phyloP scores from a whole-genome alignment of 1,140 invertebrate genomes.

The Leucophenga varia region DNA sequence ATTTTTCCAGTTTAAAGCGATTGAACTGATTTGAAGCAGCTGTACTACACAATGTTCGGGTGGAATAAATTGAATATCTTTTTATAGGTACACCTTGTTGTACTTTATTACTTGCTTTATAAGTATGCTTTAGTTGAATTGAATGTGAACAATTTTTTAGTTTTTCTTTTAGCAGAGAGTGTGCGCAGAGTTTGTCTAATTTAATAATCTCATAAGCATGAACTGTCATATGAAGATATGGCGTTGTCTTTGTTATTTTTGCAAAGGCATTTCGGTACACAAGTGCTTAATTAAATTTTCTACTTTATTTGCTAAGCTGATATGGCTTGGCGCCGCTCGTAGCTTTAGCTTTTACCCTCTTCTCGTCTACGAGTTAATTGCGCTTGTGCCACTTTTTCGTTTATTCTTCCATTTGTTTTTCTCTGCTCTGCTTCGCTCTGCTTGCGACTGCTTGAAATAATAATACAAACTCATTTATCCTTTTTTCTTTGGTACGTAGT shows the following conservation, averaged over 20 bases:
- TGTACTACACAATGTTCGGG: too few species aligned
- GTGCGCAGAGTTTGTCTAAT: neutral
- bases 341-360: neutral
- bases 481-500: constrained; percentile 28
- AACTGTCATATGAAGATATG: neutral
- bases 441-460: constrained; percentile 23
- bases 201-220: neutral
- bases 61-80: too few species aligned
- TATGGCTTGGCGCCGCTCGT: constrained; percentile 11
- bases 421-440: too few species aligned
- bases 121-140: neutral
- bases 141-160: constrained; percentile 12
- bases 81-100: too few species aligned
- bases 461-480: constrained; percentile 41
- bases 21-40: too few species aligned
- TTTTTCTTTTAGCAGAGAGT: neutral
- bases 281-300: constrained; percentile 45
- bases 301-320: constrained; percentile 40
- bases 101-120: too few species aligned
- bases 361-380: constrained; percentile 34
- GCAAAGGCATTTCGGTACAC: constrained; percentile 1
- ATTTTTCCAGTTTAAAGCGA: too few species aligned
- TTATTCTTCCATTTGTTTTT: too few species aligned
- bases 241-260: too few species aligned
- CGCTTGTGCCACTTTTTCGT: constrained; percentile 42